A percentile compares a stretch with the other conserved stretches of the same genome.
Evolutionary conservation across 2,113 vertebrate species (phyloP).

Genomic region (Pomatorhinus ruficollis): DNA sequence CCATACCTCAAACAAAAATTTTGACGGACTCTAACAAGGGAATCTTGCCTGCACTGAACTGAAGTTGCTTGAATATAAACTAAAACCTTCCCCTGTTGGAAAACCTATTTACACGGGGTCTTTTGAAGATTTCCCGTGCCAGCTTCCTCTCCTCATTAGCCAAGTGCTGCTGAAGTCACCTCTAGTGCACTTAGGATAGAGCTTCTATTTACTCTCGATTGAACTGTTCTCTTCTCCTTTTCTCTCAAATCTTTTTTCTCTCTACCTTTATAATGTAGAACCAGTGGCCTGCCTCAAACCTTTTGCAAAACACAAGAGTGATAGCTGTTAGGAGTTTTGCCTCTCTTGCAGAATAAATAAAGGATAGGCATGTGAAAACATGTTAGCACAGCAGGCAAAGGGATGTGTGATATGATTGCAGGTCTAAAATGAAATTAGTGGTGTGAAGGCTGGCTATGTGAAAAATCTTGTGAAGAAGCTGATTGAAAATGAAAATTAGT

Average conservation of each 20-base stretch:
- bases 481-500: conserved; percentile 77
- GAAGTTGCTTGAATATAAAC: background rate
- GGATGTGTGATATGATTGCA: conserved; percentile 54
- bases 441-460: conserved; percentile 61
- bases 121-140: background rate
- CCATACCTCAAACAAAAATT: rapidly evolving
- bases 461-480: conserved; percentile 73
- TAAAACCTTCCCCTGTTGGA: background rate
- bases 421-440: conserved; percentile 74
- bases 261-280: background rate
- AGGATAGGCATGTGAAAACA: conserved; percentile 73
- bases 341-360: conserved; percentile 52
- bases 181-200: background rate
- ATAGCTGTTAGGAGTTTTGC: conserved; percentile 28
- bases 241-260: background rate
- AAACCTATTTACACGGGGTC: background rate
- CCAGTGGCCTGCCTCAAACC: conserved; percentile 4
- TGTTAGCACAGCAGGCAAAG: conserved; percentile 72
- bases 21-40: background rate
- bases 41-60: background rate
- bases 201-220: background rate
- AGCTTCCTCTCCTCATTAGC: background rate
- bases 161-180: background rate
- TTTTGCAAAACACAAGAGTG: conserved; percentile 39
- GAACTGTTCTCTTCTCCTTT: background rate